Percentiles rank a stretch among this genome's conserved stretches.
phyloP scores from a whole-genome alignment of 2,797 vertebrate species.

The Todus mexicanus region DNA sequence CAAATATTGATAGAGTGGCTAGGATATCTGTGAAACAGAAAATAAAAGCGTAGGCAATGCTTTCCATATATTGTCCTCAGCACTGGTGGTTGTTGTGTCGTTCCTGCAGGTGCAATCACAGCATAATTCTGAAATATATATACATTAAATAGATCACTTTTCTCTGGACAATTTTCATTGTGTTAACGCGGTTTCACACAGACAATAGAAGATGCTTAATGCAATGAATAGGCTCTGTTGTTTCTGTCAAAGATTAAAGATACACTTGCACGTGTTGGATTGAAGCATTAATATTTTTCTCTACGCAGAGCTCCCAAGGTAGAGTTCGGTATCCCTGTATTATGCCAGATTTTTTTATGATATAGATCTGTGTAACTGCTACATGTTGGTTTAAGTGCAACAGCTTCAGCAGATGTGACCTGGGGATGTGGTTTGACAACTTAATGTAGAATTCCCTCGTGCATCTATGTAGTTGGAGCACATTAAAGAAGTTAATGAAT shows the following conservation, averaged over 20 bases:
- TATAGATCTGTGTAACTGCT: neutral
- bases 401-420: neutral
- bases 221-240: neutral
- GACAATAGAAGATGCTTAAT: neutral
- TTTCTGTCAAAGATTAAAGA: neutral
- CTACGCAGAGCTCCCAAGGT: neutral
- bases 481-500: neutral
- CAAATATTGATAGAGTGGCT: neutral
- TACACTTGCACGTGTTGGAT: neutral
- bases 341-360: neutral
- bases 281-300: neutral
- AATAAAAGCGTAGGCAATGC: neutral
- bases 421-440: neutral
- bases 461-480: neutral
- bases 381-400: neutral
- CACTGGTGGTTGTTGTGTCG: neutral
- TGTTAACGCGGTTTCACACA: neutral
- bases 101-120: neutral
- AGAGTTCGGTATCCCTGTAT: neutral
- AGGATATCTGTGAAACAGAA: neutral
- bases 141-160: neutral
- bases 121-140: neutral
- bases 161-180: neutral
- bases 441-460: neutral
- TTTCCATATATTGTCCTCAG: neutral